Evolutionary conservation across 2,113 vertebrate species (phyloP), one percentile per base, ranked within the genome.

Genomic region (Lipophrys pholis): DNA sequence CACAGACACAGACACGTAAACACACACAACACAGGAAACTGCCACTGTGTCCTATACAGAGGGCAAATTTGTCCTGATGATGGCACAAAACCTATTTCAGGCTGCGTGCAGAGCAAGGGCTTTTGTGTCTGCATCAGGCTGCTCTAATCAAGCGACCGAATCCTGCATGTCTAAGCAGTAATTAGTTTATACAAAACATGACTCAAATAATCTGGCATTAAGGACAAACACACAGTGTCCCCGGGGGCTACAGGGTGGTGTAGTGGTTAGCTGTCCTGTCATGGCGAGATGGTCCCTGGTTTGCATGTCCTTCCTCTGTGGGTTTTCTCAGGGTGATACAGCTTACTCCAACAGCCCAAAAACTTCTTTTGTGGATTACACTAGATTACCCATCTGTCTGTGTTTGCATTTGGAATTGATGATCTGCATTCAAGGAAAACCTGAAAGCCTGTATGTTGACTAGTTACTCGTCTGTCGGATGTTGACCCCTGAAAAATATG

Each of bases 131-230:
- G 55, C 73, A 74, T 81, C 87, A 85, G 82, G 77, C 51, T 53
- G 11, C 63, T 78, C 72, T 81, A 81, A 90, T 92, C 90, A 87
- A 69, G 76, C 9, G 16, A 35, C 45, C 17, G 69, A 79, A 82
- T 89, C 84, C 56, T 64, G 78, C 81, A 77, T 57, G 69, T 51
- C 72, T 88, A 54, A 86, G 91, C 89, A 82, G 40, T 81, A 87
- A 90, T 83, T 58, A 10, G 81, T 86, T 85, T 86, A 86, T 74
- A 89, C 63, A 80, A 81, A 90, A 90, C 88, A 90, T 61, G 66
- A 80, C 76, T 82, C 55, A 61, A 86, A 83, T 82, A 73, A 80
- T 52, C 14, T 4, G 54, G 15, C 65, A 59, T 50, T 21, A 7
- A 55, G 12, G 61, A 54, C 46, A 50, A 69, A 68, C 51, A 69